These are phyloP conservation scores for Phrynocephalus guinanensis DNA, from an alignment of 2,797 vertebrate genomes.

Conservation along the genomic window DNA sequence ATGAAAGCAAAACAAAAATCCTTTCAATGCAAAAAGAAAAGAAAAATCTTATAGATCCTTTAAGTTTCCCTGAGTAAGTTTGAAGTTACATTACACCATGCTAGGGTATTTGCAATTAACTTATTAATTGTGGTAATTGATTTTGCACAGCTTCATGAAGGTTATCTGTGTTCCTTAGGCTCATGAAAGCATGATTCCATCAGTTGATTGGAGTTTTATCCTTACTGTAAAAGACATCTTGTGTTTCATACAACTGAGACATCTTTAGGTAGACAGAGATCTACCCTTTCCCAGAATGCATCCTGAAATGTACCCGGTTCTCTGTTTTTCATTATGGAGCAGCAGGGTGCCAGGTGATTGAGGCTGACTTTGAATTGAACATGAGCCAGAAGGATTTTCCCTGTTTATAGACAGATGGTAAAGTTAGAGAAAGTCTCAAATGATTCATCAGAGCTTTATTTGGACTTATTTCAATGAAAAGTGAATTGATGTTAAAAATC, in stretches of 20 bases:
- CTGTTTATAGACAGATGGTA: constrained; percentile 60
- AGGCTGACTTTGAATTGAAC: constrained; percentile 42
- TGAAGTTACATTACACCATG: constrained; percentile 55
- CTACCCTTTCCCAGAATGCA: constrained; percentile 32
- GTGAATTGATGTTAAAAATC: constrained; percentile 28
- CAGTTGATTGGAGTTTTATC: constrained; percentile 46
- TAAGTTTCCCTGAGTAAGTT: constrained; percentile 48
- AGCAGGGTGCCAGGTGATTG: not conserved
- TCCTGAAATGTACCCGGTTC: not conserved
- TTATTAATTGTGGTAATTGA: constrained; percentile 50
- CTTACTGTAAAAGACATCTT: constrained; percentile 5
- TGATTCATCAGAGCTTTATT: constrained; percentile 46
- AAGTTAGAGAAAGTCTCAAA: constrained; percentile 60
- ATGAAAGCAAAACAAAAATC: too few relatives aligned
- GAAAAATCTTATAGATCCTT: not conserved
- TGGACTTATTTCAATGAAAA: constrained; percentile 61
- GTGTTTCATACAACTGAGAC: not conserved
- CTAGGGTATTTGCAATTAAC: constrained; percentile 28
- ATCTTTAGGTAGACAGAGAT: not conserved
- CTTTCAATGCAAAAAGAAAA: too few relatives aligned
- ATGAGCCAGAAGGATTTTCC: constrained; percentile 51
- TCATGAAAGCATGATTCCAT: constrained; percentile 16
- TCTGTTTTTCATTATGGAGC: constrained; percentile 31
- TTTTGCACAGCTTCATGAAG: constrained; percentile 53
- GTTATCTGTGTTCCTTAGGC: constrained; percentile 53